Evolutionary conservation across 1,140 invertebrate genomes (phyloP), one percentile per base, ranked within the genome.

Genomic region (Drosophila pandora): DNA sequence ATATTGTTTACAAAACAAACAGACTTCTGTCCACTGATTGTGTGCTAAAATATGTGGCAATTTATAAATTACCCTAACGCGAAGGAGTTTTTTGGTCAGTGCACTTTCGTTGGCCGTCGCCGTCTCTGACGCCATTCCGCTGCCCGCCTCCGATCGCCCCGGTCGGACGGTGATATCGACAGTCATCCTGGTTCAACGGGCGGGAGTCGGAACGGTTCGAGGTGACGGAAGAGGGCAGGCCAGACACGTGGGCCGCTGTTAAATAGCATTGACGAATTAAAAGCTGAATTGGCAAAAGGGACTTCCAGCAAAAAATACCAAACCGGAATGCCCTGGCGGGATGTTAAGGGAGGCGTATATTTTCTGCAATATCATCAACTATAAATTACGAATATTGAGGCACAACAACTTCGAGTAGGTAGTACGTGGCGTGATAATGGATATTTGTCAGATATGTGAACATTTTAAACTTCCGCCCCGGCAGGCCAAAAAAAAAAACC

Each of bases 341-440:
- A 34, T 49, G 50, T 17, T 39, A 48, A 55, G 49, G 41, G 22
- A 53, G 48, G 59, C 59, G 43, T 73, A 75, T 47, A 64, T 73
- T 88, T 88, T 88, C 60, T 88, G 83, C 83, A 83, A 89, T 88
- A 88, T 88, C 83, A 88, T 88, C 83, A 88, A 88, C 83, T 88
- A 88, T 88, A 88, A 88, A 88, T 88, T 88, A 87, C 83, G 83
- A 79, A 88, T 88, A 87, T 88, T 88, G 83, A 83, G 65, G 71
- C 75, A 71, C 75, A 72, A 78, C 77, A 78, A 60, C 63, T 47
- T 63, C 47, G 60, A 79, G 83, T 88, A 88, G 83, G 83, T 88
- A 79, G 79, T 88, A 88, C 83, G 83, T 88, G 83, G 83, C 83
- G 83, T 88, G 83, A 88, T 88, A 88, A 88, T 88, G 83, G 83